Conservation (phyloP, 2,888 invertebrate genomes). For the Punctoribates punctum region DNA sequence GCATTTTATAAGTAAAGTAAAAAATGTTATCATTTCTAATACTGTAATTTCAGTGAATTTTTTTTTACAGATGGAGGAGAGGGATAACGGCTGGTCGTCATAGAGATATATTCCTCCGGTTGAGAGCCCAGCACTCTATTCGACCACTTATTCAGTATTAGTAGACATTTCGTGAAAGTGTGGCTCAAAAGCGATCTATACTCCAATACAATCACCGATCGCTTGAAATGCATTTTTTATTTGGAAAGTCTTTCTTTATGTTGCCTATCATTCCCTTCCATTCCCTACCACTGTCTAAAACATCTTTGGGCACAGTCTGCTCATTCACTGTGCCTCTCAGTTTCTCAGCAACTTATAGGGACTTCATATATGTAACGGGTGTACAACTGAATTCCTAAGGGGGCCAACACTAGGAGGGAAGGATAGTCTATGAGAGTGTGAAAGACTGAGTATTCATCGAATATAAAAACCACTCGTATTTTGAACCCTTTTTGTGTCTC, state of each 20-base stretch:
- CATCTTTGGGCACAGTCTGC: background rate
- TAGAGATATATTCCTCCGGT: background rate
- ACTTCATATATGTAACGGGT: background rate
- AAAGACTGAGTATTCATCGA: background rate
- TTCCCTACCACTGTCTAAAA: background rate
- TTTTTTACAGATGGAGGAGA: background rate
- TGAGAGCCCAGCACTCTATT: background rate
- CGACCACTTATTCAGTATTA: constrained; percentile 3
- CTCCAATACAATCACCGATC: no score
- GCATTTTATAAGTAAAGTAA: no score
- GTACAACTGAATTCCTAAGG: background rate
- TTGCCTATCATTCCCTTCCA: no score
- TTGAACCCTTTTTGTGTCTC: background rate
- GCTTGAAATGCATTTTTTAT: no score
- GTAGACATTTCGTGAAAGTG: background rate
- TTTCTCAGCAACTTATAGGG: background rate
- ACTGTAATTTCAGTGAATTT: background rate
- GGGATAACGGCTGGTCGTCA: background rate
- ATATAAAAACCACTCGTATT: background rate
- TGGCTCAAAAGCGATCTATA: no score
- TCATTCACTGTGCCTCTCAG: background rate
- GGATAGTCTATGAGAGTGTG: background rate
- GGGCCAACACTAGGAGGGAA: background rate
- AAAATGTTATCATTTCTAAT: no score
- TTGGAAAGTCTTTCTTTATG: background rate